phyloP scores from a whole-genome alignment of 2,888 invertebrate species.

The Unio pictorum region DNA sequence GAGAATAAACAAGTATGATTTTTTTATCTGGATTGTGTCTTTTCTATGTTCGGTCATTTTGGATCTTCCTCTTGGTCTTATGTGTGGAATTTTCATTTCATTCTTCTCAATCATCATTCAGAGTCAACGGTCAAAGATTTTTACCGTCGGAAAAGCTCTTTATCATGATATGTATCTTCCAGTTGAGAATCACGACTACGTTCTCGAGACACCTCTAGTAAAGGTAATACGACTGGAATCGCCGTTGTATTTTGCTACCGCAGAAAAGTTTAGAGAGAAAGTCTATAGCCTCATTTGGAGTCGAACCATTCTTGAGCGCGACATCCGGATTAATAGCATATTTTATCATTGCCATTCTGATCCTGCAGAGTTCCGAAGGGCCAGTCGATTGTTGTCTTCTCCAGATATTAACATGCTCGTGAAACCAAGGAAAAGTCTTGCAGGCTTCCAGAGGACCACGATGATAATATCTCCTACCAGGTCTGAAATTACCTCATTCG shows the following conservation, averaged over 20 bases:
- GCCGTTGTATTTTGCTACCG: conserved; percentile 65
- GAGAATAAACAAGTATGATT: conserved; percentile 84
- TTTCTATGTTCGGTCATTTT: conserved; percentile 50
- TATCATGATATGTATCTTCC: conserved; percentile 47
- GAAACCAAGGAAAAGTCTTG: conserved; percentile 16
- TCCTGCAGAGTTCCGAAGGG: neutral
- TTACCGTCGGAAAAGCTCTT: conserved; percentile 46
- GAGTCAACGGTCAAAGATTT: conserved; percentile 54
- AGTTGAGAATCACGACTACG: conserved; percentile 44
- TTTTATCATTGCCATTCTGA: no score
- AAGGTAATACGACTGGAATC: conserved; percentile 66
- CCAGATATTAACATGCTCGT: conserved; percentile 3
- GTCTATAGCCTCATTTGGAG: conserved; percentile 58
- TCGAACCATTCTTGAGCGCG: conserved; percentile 34
- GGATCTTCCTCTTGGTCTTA: conserved; percentile 63
- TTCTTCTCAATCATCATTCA: conserved; percentile 57
- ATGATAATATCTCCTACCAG: neutral
- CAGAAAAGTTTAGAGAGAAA: conserved; percentile 59
- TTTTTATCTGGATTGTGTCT: conserved; percentile 70
- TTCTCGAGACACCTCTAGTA: conserved; percentile 49
- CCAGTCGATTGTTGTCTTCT: neutral
- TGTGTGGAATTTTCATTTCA: conserved; percentile 55
- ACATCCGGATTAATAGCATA: conserved; percentile 1
- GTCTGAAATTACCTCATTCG: neutral
- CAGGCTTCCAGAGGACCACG: neutral